Evolutionary conservation across 1,140 invertebrate genomes (phyloP).

Genomic region (Lepidurus arcticus): DNA sequence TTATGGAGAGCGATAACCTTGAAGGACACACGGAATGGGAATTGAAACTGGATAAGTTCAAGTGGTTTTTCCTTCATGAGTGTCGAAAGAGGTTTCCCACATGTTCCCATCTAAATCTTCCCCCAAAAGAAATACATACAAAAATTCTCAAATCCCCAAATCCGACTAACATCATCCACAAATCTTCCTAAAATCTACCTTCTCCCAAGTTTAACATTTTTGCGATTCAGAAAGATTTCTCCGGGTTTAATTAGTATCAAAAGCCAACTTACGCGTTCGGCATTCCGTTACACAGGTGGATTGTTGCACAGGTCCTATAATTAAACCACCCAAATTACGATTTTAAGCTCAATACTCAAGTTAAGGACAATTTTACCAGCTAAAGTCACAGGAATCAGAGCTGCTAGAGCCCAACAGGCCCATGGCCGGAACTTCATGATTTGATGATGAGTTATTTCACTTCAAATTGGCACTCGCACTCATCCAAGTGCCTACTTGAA

Average conservation of each 20-base stretch:
- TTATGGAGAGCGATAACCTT: neutral
- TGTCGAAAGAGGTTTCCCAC: neutral
- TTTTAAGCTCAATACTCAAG: neutral
- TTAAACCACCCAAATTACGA: neutral
- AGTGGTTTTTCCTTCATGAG: neutral
- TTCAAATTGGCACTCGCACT: neutral
- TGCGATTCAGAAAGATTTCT: neutral
- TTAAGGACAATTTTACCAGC: slow-evolving; percentile 9
- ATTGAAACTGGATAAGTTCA: slow-evolving; percentile 5
- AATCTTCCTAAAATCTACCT: neutral
- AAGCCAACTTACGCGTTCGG: slow-evolving; percentile 30
- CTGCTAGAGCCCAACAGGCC: slow-evolving; percentile 4
- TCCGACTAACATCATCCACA: too few relatives aligned
- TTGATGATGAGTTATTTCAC: neutral
- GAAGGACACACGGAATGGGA: too few relatives aligned
- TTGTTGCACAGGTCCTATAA: slow-evolving; percentile 28
- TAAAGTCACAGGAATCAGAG: neutral
- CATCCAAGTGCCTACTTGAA: neutral
- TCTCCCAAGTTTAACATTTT: neutral
- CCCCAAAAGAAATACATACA: neutral
- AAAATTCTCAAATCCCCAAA: neutral
- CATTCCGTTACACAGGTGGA: slow-evolving; percentile 31
- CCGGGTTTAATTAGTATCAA: neutral
- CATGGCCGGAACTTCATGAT: neutral
- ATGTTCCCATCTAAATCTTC: neutral